Evolutionary conservation across 2,888 invertebrate species (phyloP), one percentile per base, ranked within the genome.

Genomic region (Periphyllus acericola): DNA sequence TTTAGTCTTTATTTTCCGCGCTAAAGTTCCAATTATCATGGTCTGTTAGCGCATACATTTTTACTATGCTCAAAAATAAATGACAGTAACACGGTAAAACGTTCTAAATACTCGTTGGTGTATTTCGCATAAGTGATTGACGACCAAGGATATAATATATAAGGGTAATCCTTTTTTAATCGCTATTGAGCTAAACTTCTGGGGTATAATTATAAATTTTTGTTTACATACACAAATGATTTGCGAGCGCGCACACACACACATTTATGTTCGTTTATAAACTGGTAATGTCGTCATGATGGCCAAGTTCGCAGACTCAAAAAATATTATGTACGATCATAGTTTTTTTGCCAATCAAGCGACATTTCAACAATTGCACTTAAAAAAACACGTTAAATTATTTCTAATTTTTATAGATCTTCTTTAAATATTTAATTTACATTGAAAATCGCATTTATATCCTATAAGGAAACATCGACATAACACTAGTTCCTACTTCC

Each of bases 91-190:
- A 32, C 29, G n/a, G 76, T 25, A 9, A 19, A 34, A 8, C 3
- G 34, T 32, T 52, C 25, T 52, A n/a, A 52, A 83, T 25, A 55
- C n/a, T 17, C 84, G 46, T 76, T 29, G 32, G 17, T 79, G 36
- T 55, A 71, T 29, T 79, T 86, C 29, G 52, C 71, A 52, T 52
- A 78, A 86, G 55, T 79, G 68, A 79, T 86, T 68, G 78, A 78
- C 85, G 78, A 78, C 71, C 72, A 55, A 75, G 72, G 79, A 78
- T 46, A 79, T 71, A 72, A 79, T 71, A 34, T 78, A 36, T 52
- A 21, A 46, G 46, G 21, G 25, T 79, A 86, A 86, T 86, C 85
- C 71, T n/a, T 71, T 86, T 46, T 34, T 78, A 68, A 85, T 85
- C 46, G 68, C 34, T 68, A 78, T 68, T 60, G 40, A 21, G n/a